These are phyloP conservation scores for Euphonia xanthogaster DNA, from an alignment of 2,797 vertebrate species.

Conservation along the genomic window DNA sequence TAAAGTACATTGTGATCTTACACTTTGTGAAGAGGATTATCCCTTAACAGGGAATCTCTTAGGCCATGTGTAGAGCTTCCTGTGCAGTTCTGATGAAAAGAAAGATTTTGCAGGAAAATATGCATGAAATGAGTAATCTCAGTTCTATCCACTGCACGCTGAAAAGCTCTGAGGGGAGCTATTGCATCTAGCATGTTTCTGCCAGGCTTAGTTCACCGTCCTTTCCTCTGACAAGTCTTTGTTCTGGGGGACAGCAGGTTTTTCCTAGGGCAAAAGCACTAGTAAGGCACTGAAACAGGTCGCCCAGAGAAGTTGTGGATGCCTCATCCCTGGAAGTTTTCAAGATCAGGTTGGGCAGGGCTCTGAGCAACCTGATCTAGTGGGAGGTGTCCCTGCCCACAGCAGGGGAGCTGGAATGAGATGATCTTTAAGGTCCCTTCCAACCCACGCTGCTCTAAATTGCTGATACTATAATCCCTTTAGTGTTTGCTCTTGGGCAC, in stretches of 20 bases:
- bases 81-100: neutral
- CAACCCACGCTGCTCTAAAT: neutral
- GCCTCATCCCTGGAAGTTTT: neutral
- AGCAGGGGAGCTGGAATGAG: fast-evolving
- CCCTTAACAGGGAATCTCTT: neutral
- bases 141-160: neutral
- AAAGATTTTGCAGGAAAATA: neutral
- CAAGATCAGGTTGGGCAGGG: neutral
- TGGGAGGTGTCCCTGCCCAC: neutral
- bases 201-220: neutral
- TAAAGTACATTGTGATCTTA: neutral
- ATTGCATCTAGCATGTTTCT: neutral
- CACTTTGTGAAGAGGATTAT: neutral
- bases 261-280: neutral
- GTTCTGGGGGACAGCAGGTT: neutral
- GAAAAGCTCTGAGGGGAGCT: neutral
- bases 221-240: neutral
- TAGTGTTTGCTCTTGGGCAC: neutral
- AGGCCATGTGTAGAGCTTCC: neutral
- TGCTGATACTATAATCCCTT: neutral
- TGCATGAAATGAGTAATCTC: neutral
- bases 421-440: neutral
- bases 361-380: neutral
- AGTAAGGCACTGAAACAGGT: fast-evolving
- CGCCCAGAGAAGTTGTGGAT: neutral